Base-by-base conservation (phyloP, 2,113 vertebrate species). In the Natator depressus region DNA sequence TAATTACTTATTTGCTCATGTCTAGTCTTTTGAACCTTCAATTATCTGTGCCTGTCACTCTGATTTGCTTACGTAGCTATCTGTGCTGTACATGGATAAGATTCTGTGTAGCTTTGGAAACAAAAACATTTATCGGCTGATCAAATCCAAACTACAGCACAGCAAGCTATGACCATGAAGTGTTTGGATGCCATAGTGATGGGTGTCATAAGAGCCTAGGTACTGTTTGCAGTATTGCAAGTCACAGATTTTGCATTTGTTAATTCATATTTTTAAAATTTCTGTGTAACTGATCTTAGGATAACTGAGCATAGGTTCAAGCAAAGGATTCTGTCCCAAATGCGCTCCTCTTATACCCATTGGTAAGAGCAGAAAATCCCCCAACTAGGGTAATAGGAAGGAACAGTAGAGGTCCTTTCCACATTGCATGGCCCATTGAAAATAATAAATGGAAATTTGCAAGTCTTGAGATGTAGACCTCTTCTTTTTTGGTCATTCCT, bases 281-380 rank as follows among this genome's bases (percentile, higher is more conserved):
- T 72, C 90, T 92, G 50, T 84, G 13, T 88, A 80, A 78, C 76
- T 72, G 50, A 87, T 69, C 80, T 79, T 53, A 76, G 80, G 65
- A 20, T 80, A 87, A 2, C 16, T 49, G 24, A 24, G 62, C 20
- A 38, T 29, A 38, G 51, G 11, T 72, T 80, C 80, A 80, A 54
- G 80, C 13, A 38, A 72, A 87, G 12, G 35, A 54, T 35, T 80
- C 31, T 17, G 83, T 20, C 65, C 85, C 69, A 55, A 1, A 50
- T 0, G 0, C 25, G 29, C 10, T 47, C 4, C 0, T 46, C 19
- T 5, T 0, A 24, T 13, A 46, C 12, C 20, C 5, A 2, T 53
- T 54, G n/a, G 76, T 76, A 80, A 49, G 10, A 49, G 46, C 19
- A 10, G 3, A 50, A 22, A 78, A 76, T 53, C n/a, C 42, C 57